Evolutionary conservation across 2,888 invertebrate genomes (phyloP), one percentile per base, ranked within the genome.

Genomic region (Ophonus ardosiacus): DNA sequence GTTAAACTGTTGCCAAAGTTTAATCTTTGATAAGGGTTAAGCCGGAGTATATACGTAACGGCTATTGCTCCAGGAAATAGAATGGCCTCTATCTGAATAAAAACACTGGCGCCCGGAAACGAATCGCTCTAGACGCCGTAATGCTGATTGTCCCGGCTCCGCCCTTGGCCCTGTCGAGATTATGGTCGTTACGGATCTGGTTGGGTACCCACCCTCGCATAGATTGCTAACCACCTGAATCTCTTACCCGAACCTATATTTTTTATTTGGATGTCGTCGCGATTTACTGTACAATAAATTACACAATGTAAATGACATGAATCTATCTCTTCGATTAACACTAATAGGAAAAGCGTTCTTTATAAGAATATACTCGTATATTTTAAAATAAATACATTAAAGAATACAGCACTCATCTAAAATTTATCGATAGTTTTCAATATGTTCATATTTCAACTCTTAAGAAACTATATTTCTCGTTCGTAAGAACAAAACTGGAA

Each of bases 21-120:
- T 92, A 92, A 92, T 92, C 92, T 92, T 91, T 89, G 91, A 92
- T 92, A 92, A 89, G 89, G 88, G 88, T 88, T 87, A 86, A 88
- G 87, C 87, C 81, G 87, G 56, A 71, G 81, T 85, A 81, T 85
- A 76, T 83, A 76, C 86, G 86, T 87, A 87, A 88, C 87, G 87
- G 87, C 87, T 86, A 88, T 87, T 87, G 87, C 87, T 86, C 86
- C 87, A 86, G 87, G 88, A 88, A 88, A 88, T 86, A 87, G 88
- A 87, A 87, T 87, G 86, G 86, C 86, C 81, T 85, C 87, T 86
- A 87, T 87, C 87, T 87, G 87, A 87, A 87, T 87, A 87, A 87
- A 87, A 86, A 87, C 86, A 87, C 86, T 83, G 85, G 74, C 79
- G 63, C 74, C 74, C 74, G 83, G 83, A 86, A 87, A 85, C 71